A percentile compares a stretch with the other conserved stretches of the same genome.
Evolutionary conservation across 2,888 invertebrate genomes (phyloP).

Genomic region (Watsonalla cultraria): DNA sequence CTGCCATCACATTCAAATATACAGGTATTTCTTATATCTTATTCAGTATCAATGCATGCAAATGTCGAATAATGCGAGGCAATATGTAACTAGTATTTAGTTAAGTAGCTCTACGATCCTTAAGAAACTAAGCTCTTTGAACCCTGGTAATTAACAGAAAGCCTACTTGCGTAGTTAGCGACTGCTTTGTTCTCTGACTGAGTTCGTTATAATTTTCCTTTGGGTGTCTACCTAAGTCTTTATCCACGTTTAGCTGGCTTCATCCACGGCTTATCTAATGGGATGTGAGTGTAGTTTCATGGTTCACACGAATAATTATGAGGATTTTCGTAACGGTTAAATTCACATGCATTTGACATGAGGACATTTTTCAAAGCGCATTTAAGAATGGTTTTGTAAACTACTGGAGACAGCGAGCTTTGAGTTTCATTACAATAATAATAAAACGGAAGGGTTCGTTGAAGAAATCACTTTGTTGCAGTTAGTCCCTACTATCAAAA

Average conservation of each 20-base stretch:
- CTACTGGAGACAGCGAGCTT: too few species aligned
- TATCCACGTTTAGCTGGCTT: background rate
- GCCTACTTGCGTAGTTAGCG: conserved; percentile 4
- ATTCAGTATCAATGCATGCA: too few species aligned
- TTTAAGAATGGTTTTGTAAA: too few species aligned
- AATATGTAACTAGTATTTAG: background rate
- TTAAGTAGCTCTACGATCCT: background rate
- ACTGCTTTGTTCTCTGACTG: background rate
- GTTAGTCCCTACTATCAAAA: too few species aligned
- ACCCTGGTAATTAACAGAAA: conserved; percentile 17
- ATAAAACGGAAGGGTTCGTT: too few species aligned
- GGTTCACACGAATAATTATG: background rate
- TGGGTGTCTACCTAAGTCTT: background rate
- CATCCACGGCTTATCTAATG: background rate
- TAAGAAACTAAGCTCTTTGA: conserved; percentile 14
- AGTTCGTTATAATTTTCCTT: background rate
- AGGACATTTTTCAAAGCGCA: too few species aligned
- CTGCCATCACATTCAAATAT: background rate
- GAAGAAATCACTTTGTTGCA: too few species aligned
- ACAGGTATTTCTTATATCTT: too few species aligned
- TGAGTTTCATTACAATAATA: too few species aligned
- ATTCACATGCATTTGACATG: too few species aligned
- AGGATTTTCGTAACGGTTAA: background rate
- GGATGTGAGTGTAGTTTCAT: background rate
- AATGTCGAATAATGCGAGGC: background rate